Evolutionary conservation across 2,113 vertebrate genomes (phyloP).

Genomic region (Hipposideros armiger): DNA sequence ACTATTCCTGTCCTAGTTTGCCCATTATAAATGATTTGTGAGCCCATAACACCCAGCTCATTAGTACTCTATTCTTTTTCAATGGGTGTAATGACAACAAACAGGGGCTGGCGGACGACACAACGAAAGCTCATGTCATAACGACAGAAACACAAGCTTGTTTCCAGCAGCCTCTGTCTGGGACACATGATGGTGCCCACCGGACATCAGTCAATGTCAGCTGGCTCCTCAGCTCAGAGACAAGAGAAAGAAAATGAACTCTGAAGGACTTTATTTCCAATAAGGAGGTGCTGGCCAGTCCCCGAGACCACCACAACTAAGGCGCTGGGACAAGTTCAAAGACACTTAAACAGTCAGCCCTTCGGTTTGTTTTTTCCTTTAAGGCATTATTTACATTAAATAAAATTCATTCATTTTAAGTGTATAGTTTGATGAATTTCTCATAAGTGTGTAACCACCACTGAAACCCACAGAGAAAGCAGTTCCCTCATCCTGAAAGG

Average conservation of each 20-base stretch:
- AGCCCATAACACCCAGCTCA: constrained; percentile 68
- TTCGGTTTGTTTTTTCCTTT: background rate
- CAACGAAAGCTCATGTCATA: constrained; percentile 74
- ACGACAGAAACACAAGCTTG: constrained; percentile 80
- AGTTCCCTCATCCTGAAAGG: background rate
- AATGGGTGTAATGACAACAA: constrained; percentile 62
- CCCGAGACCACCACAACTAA: constrained; percentile 65
- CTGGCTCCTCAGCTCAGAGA: constrained; percentile 77
- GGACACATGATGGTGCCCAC: constrained; percentile 52
- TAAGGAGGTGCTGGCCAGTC: constrained; percentile 66
- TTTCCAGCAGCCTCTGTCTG: constrained; percentile 80
- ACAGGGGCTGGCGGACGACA: constrained; percentile 72
- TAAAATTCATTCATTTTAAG: background rate
- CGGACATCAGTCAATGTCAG: constrained; percentile 79
- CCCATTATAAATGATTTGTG: constrained; percentile 80
- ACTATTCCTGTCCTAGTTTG: constrained; percentile 74
- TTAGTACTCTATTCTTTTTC: constrained; percentile 57
- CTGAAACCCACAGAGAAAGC: background rate
- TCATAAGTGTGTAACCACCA: background rate
- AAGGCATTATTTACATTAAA: background rate
- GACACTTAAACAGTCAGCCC: background rate
- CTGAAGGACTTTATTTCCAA: constrained; percentile 81
- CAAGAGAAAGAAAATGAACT: constrained; percentile 78
- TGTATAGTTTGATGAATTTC: background rate
- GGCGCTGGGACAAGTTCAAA: constrained; percentile 63